Base-by-base conservation (phyloP, 2,797 vertebrate species). In the Coregonus suidteri region DNA sequence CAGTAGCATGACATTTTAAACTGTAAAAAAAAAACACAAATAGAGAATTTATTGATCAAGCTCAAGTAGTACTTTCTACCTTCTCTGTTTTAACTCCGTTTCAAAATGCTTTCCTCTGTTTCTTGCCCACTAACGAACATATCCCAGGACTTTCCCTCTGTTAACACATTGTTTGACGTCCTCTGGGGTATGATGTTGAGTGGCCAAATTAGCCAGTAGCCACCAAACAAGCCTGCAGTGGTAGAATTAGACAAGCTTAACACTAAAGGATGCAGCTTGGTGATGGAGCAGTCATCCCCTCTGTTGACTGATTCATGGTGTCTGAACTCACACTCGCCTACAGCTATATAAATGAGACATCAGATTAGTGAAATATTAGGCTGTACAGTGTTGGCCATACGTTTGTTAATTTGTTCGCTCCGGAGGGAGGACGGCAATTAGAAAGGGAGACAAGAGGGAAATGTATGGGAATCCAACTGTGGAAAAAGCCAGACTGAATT, bases 311-410 rank as follows among this genome's bases (percentile, higher is more conserved):
- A 84, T 75, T 80, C 41, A 3, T 47, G 81, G 25, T 69, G 78
- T 67, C 82, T 85, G 64, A 80, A 77, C 78, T 76, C 73, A 75
- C 1, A 34, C 74, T 80, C 51, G 73, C 71, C 74, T 74, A 74
- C 53, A 83, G 73, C 68, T 66, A 84, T 83, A 78, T 76, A 83
- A 81, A 87, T 78, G 76, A 84, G 81, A 85, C 69, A 75, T 31
- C 35, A 30, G 74, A 82, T 87, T 83, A 85, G 72, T 56, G 62
- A 59, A 65, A 75, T 83, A 84, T 84, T 81, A 74, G 68, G n/a
- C 52, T 69, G 72, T 76, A 14, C 64, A 14, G 64, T 54, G 67
- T 81, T 83, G 54, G 34, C 76, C 47, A 75, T 64, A 51, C 37
- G 52, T 73, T 64, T 67, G 54, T 75, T 75, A 68, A 71, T 65